Evolutionary conservation across 2,888 invertebrate genomes (phyloP), one percentile per base, ranked within the genome.

Genomic region (Clunio marinus): DNA sequence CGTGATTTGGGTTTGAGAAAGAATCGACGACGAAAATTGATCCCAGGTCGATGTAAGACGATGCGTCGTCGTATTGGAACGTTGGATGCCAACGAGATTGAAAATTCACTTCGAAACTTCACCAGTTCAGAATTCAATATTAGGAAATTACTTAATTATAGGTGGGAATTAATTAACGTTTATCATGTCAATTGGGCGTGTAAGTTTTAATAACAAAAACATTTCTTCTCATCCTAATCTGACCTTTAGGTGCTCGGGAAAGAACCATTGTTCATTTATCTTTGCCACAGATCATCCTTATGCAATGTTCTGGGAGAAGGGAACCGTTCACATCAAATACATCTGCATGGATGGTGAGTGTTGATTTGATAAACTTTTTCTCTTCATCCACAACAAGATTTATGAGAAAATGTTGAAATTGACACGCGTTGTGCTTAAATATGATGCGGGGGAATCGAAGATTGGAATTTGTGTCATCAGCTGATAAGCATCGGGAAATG

Each of bases 341-440:
- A 87, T 87, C 69, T 89, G 89, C 74, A 85, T 88, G 77, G 85
- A 87, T 76, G 87, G 89, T 89, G 77, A 83, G 82, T 76, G 27
- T 62, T 7, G 2, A 45, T 7, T 13, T 15, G 8, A n/a, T n/a
- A n/a, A n/a, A n/a, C n/a, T n/a, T n/a, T n/a, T n/a, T n/a, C n/a
- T 15, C 45, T 45, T 4, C 2, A 41, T 41, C 32, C 32, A 32
- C 32, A 20, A 51, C 20, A 51, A 51, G 10, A 22, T 51, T 22
- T 41, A 41, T 41, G 41, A 22, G 51, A 51, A 8, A 15, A 51
- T 4, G 51, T 32, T 45, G 45, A 45, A 45, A 45, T 45, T 8
- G 4, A 4, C 28, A 27, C 55, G 13, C 55, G 20, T 55, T 8
- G 20, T 13, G 3, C 55, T 24, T 46, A 4, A 46, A 8, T 8